Base-by-base conservation (phyloP, 92 coral and sea anemone species). In the Actinostola sp. region DNA sequence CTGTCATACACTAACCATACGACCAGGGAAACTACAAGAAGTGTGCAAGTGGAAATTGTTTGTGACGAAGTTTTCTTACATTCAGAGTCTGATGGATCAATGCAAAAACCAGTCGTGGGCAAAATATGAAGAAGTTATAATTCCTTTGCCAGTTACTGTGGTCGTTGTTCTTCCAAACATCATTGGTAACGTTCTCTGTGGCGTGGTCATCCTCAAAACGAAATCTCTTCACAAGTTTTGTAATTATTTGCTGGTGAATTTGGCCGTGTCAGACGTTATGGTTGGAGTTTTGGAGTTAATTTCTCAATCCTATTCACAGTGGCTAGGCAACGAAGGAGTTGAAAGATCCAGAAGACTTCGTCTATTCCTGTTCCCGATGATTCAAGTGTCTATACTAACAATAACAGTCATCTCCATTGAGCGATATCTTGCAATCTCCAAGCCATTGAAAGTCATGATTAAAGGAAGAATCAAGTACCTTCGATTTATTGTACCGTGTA, bases 161-260 rank as follows among this genome's bases (percentile, higher is more conserved):
- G 71, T 38, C 27, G n/a, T 42, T n/a, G 57, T 65, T 65, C 25
- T 65, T 43, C 71, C 71, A 8, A 65, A 65, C 55, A 26, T 65
- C 8, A 45, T 45, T 11, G 71, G 71, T 3, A 65, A 65, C 39
- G 25, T 48, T 2, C 36, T 65, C 15, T 43, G 35, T 21, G 36
- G 53, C 14, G 11, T 65, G 55, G 57, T 48, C 23, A 65, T 65
- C 26, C 8, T 38, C 55, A 65, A 65, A 33, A 65, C 71, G 2
- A 65, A 42, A 20, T 42, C 71, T n/a, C 71, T 65, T 15, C 71
- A 65, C 39, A 65, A 65, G 20, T 65, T 65, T 48, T 65, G 71
- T 19, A 65, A 65, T 65, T 65, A 38, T 25, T 38, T 65, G 43
- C 71, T 65, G 7, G 56, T 65, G 1, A 65, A 65, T 30, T 65